These are phyloP conservation scores for Ladona fulva DNA, from an alignment of 1,140 invertebrate genomes.

Conservation along the genomic window DNA sequence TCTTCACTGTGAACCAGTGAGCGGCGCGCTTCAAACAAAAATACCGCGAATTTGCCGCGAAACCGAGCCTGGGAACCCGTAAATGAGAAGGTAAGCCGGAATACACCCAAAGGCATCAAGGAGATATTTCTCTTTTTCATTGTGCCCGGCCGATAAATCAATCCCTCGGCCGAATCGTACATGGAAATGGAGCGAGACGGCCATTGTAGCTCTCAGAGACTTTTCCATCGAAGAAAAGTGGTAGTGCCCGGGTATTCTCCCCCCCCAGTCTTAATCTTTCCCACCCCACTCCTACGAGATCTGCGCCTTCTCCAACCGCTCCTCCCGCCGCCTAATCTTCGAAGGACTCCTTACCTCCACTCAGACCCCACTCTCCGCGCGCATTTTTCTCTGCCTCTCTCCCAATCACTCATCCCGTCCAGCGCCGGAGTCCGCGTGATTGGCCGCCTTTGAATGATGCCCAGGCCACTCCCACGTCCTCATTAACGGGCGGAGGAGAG, in stretches of 20 bases:
- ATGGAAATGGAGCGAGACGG: not conserved
- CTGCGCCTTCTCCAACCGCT: not conserved
- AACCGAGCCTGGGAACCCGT: not conserved
- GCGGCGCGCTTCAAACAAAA: no score
- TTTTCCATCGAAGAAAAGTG: not conserved
- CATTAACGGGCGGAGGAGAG: not conserved
- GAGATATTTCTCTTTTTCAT: not conserved
- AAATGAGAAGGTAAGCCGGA: not conserved
- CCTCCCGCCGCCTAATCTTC: not conserved
- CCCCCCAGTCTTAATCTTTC: not conserved
- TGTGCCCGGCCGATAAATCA: not conserved
- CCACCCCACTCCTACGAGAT: not conserved
- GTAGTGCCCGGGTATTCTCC: not conserved
- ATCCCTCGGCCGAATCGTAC: not conserved
- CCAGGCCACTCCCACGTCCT: not conserved
- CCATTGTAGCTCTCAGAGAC: not conserved
- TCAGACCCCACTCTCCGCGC: not conserved
- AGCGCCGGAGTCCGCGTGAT: not conserved
- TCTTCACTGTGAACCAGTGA: no score
- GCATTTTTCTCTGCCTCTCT: not conserved
- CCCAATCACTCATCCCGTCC: not conserved
- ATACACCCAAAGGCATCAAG: not conserved
- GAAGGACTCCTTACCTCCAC: not conserved
- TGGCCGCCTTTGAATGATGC: slow-evolving; percentile 2
- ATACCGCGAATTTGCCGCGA: not conserved